phyloP scores from a whole-genome alignment of 2,888 invertebrate genomes.

The Stramonita haemastoma region DNA sequence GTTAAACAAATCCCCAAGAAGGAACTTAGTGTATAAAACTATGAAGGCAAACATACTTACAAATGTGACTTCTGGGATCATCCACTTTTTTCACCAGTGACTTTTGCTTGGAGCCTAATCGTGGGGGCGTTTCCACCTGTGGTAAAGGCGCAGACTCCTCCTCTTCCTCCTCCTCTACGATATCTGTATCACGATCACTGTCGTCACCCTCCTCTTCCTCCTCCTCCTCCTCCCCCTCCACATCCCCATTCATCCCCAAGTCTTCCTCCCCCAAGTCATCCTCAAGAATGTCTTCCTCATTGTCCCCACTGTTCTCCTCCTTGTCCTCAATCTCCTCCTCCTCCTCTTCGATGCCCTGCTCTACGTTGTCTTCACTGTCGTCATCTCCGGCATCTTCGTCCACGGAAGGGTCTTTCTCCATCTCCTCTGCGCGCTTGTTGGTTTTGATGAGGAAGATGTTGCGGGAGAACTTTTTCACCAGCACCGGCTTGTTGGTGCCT shows the following conservation, averaged over 20 bases:
- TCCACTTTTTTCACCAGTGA: conserved; percentile 46
- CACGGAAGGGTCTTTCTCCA: conserved; percentile 43
- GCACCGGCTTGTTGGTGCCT: conserved; percentile 43
- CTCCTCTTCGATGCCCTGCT: conserved; percentile 49
- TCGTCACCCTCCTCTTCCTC: conserved; percentile 44
- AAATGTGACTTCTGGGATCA: no score
- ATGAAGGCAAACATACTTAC: no score
- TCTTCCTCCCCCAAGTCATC: conserved; percentile 21
- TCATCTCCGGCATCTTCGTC: conserved; percentile 48
- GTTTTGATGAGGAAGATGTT: conserved; percentile 61
- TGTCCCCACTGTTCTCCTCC: conserved; percentile 34
- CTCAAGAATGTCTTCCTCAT: conserved; percentile 36
- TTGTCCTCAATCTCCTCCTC: conserved; percentile 46
- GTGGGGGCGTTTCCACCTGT: conserved; percentile 15
- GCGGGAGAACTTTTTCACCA: conserved; percentile 64
- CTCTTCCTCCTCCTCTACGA: conserved; percentile 53
- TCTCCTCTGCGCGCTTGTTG: conserved; percentile 52
- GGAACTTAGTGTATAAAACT: no score
- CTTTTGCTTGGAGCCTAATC: conserved; percentile 50
- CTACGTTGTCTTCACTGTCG: conserved; percentile 47
- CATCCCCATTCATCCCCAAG: conserved; percentile 32
- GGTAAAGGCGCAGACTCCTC: conserved; percentile 50
- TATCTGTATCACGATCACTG: conserved; percentile 57
- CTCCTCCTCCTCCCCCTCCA: conserved; percentile 39
- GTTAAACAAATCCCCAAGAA: no score